Evolutionary conservation across 2,888 invertebrate genomes (phyloP).

Genomic region (Anticlea derivata): DNA sequence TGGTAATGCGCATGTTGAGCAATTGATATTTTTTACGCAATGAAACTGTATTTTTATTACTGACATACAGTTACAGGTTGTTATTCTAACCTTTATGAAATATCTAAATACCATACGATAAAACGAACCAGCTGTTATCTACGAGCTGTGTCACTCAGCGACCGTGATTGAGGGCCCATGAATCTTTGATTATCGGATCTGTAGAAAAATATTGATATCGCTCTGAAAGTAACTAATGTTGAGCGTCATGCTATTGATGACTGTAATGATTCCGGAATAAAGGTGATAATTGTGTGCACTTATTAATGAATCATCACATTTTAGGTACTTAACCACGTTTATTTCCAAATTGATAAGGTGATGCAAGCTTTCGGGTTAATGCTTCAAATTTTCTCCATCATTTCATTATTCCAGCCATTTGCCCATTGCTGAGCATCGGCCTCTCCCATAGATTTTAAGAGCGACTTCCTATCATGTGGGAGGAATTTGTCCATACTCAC

Average conservation of each 20-base stretch:
- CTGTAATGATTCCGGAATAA: conserved; percentile 18
- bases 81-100: too few relatives aligned
- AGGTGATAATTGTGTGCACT: conserved; percentile 8
- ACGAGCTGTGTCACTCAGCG: conserved; percentile 18
- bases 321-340: neutral
- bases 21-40: too few relatives aligned
- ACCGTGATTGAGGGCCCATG: conserved; percentile 54
- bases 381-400: too few relatives aligned
- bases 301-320: neutral
- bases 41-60: too few relatives aligned
- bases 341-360: neutral
- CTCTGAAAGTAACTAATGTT: conserved; percentile 21
- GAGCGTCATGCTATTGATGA: conserved; percentile 20
- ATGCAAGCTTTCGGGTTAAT: too few relatives aligned
- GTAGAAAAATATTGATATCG: conserved; percentile 28
- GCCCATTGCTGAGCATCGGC: too few relatives aligned
- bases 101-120: neutral
- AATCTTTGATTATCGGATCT: conserved; percentile 51
- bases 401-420: too few relatives aligned
- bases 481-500: too few relatives aligned
- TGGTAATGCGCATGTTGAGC: too few relatives aligned
- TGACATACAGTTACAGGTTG: too few relatives aligned
- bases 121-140: conserved; percentile 28
- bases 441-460: too few relatives aligned
- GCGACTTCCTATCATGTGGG: too few relatives aligned